Evolutionary conservation across 2,113 vertebrate genomes (phyloP).

Genomic region (Callaeas wilsoni): DNA sequence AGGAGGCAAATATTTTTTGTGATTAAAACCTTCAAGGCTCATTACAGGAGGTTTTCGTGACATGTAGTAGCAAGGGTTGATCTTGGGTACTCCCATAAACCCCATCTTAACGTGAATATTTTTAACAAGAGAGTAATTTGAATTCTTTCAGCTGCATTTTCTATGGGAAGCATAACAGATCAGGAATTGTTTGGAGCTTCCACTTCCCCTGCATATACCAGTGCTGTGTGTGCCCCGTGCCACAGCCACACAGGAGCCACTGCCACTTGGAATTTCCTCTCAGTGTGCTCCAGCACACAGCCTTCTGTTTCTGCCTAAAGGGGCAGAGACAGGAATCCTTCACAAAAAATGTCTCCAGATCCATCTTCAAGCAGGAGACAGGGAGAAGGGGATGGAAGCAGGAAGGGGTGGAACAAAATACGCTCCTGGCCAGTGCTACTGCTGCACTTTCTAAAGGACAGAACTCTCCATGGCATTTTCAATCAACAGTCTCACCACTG

Average conservation of each 20-base stretch:
- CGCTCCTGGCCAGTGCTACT: neutral
- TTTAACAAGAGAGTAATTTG: neutral
- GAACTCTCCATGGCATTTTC: neutral
- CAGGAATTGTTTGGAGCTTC: neutral
- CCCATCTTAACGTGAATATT: neutral
- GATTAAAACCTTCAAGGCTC: neutral
- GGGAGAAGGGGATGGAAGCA: neutral
- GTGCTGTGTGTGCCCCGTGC: neutral
- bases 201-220: neutral
- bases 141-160: neutral
- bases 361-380: neutral
- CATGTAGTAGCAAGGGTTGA: neutral
- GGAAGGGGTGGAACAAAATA: neutral
- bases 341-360: neutral
- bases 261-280: neutral
- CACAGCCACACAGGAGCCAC: neutral
- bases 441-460: neutral
- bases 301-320: neutral
- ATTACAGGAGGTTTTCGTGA: neutral
- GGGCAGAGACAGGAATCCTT: neutral
- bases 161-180: neutral
- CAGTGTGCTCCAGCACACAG: neutral
- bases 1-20: neutral
- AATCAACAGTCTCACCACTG: neutral
- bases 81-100: neutral